phyloP scores from a whole-genome alignment of 2,797 vertebrate genomes.

The Chelmon rostratus region DNA sequence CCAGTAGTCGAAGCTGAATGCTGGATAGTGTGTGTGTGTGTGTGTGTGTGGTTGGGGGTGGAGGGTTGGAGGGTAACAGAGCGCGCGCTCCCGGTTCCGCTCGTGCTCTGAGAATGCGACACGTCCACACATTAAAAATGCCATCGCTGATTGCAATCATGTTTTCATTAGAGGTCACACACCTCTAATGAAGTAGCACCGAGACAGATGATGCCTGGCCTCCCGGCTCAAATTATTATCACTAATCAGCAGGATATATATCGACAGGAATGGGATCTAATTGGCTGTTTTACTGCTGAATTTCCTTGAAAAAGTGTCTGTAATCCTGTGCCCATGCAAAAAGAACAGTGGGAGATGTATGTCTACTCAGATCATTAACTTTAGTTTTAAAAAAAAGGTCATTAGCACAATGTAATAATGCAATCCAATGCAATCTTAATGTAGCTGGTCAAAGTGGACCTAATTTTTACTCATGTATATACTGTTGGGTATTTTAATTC shows the following conservation, averaged over 20 bases:
- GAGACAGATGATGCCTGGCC: slow-evolving; percentile 48
- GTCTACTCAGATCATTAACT: background rate
- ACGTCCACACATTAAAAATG: slow-evolving; percentile 67
- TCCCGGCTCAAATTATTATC: slow-evolving; percentile 17
- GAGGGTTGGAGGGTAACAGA: background rate
- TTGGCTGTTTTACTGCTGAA: background rate
- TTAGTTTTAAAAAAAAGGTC: background rate
- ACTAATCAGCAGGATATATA: slow-evolving; percentile 12
- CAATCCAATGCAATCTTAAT: no score
- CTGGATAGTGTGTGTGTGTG: no score
- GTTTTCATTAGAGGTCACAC: slow-evolving; percentile 71
- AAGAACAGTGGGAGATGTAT: background rate
- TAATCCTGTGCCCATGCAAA: background rate
- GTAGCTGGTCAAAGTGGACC: background rate
- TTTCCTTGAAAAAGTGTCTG: background rate
- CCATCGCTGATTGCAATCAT: slow-evolving; percentile 64
- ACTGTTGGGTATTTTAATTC: background rate
- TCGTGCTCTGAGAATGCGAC: slow-evolving; percentile 80
- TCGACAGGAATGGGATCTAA: slow-evolving; percentile 8
- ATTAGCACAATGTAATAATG: background rate
- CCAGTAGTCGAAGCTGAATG: slow-evolving; percentile 55
- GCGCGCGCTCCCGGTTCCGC: slow-evolving; percentile 67
- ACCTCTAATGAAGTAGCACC: slow-evolving; percentile 57
- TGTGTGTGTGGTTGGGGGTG: background rate
- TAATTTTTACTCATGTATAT: background rate